Percentiles rank a stretch among this genome's conserved stretches.
Conservation (phyloP, 2,888 invertebrate species). For the Eupeodes luniger region DNA sequence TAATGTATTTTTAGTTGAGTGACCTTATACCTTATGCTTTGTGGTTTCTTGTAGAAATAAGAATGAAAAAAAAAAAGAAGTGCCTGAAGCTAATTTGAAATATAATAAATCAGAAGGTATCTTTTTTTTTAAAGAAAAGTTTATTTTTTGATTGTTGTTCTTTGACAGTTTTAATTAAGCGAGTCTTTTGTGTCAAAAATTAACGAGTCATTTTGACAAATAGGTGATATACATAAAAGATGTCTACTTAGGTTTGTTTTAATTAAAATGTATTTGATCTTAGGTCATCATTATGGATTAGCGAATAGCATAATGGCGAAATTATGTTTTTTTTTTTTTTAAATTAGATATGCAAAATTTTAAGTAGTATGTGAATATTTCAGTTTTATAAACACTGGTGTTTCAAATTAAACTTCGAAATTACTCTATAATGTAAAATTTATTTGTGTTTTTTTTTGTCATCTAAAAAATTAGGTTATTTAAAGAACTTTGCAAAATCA, state of each 20-base stretch:
- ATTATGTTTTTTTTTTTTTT: too few species aligned
- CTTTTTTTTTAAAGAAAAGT: not conserved
- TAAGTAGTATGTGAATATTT: too few species aligned
- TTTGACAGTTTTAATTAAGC: not conserved
- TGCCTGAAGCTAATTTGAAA: slow-evolving; percentile 19
- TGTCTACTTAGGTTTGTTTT: slow-evolving; percentile 19
- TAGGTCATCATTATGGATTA: not conserved
- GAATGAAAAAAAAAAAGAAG: not conserved
- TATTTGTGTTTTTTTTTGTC: too few species aligned
- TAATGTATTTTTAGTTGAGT: not conserved
- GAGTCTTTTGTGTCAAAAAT: not conserved
- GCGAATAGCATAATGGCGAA: too few species aligned
- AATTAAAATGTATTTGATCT: slow-evolving; percentile 8
- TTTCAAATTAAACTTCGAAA: too few species aligned
- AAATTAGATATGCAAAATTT: too few species aligned
- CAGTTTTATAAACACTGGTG: too few species aligned
- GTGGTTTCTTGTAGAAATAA: not conserved
- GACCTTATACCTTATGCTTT: slow-evolving; percentile 1
- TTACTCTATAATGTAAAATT: too few species aligned
- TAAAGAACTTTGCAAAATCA: too few species aligned
- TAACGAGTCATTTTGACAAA: slow-evolving; percentile 6
- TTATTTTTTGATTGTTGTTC: not conserved
- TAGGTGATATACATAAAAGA: not conserved
- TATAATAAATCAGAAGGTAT: slow-evolving; percentile 28
- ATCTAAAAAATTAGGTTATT: too few species aligned